phyloP scores from a whole-genome alignment of 1,140 invertebrate genomes.

The Aporrectodea caliginosa region DNA sequence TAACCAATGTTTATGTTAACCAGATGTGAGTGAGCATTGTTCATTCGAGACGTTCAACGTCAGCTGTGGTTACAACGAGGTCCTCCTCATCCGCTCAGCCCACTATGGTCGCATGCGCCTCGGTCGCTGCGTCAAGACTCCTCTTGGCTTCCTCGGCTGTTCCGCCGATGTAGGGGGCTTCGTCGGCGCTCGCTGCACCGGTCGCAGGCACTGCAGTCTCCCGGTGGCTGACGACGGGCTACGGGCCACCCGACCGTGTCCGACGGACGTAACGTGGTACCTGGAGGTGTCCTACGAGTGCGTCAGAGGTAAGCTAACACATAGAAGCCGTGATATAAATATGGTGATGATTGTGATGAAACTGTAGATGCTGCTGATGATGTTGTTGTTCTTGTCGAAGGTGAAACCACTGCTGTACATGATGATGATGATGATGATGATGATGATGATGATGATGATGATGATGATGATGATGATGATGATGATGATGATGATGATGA shows the following conservation, averaged over 20 bases:
- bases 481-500: constrained; percentile 4
- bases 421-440: neutral
- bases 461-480: neutral
- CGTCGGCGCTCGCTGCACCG: constrained; percentile 18
- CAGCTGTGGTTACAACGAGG: neutral
- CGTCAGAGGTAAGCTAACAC: neutral
- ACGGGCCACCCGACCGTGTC: constrained; percentile 22
- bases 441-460: constrained; percentile 2
- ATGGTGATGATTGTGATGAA: neutral
- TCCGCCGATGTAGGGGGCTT: constrained; percentile 4
- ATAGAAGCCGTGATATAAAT: neutral
- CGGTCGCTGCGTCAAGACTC: constrained; percentile 8
- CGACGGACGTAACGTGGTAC: constrained; percentile 25
- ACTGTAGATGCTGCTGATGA: neutral
- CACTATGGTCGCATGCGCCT: constrained; percentile 27
- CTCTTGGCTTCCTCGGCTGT: constrained; percentile 5
- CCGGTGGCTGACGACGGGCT: constrained; percentile 7
- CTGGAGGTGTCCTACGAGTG: constrained; percentile 26
- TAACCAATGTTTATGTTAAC: too few relatives aligned
- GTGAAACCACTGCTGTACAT: neutral
- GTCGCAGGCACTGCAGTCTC: constrained; percentile 10
- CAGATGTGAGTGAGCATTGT: too few relatives aligned
- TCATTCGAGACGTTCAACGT: constrained; percentile 22
- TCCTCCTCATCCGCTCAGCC: constrained; percentile 15
- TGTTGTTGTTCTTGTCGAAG: neutral